These are phyloP conservation scores for Motacilla tschutschensis DNA, from an alignment of 2,113 vertebrate species.

Conservation along the genomic window DNA sequence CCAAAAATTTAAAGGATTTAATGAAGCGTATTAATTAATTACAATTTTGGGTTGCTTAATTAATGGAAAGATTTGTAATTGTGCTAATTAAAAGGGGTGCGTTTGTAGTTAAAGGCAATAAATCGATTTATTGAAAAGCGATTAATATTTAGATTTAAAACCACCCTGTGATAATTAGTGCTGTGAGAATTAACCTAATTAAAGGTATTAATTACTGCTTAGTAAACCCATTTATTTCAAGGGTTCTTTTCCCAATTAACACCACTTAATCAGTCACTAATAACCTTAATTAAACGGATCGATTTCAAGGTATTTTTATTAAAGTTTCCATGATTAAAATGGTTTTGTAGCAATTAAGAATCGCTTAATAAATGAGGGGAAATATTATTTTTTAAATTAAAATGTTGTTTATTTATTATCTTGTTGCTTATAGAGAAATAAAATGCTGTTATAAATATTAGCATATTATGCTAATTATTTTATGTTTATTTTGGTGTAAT, in stretches of 20 bases:
- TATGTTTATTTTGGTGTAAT: no score
- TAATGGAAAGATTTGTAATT: neutral
- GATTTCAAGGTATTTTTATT: fast-evolving
- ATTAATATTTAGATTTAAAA: neutral
- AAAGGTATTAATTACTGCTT: neutral
- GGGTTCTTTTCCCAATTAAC: neutral
- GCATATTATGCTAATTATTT: no score
- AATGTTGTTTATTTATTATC: no score
- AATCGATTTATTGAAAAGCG: fast-evolving
- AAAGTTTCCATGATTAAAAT: fast-evolving
- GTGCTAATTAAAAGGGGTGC: fast-evolving
- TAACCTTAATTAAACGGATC: fast-evolving
- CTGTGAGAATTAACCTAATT: neutral
- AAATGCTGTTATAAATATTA: no score
- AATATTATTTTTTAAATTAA: no score
- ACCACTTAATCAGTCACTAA: no score
- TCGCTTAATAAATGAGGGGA: no score
- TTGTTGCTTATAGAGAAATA: no score
- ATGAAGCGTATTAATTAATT: neutral
- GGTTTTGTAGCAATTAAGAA: fast-evolving
- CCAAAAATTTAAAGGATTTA: neutral
- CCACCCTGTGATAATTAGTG: fast-evolving
- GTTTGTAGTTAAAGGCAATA: neutral
- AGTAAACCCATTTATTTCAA: no score
- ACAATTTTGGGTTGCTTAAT: no score